These are phyloP conservation scores for Timema cristinae DNA, from an alignment of 2,888 invertebrate genomes.

Conservation along the genomic window DNA sequence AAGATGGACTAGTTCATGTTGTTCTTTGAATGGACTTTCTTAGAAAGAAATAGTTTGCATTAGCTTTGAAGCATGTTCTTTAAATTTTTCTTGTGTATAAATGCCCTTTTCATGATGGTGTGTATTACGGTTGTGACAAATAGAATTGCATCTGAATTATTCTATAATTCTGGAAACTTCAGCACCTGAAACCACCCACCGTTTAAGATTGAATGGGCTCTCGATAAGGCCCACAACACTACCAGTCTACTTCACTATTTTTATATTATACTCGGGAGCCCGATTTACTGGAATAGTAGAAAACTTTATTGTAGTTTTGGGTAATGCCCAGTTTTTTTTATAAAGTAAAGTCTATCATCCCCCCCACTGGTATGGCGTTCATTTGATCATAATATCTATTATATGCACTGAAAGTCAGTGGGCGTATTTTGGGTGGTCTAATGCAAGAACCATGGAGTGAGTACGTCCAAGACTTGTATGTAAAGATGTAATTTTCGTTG, in stretches of 20 bases:
- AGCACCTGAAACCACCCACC: conserved; percentile 8
- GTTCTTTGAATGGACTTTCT: neutral
- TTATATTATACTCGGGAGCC: neutral
- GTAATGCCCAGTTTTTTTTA: neutral
- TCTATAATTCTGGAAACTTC: conserved; percentile 2
- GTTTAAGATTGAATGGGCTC: neutral
- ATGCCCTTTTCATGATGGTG: conserved; percentile 3
- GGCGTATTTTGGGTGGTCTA: neutral
- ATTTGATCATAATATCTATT: neutral
- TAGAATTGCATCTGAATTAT: neutral
- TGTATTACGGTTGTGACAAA: neutral
- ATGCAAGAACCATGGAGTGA: neutral
- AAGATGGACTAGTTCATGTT: neutral
- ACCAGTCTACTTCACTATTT: neutral
- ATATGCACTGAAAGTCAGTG: neutral
- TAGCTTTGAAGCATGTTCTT: neutral
- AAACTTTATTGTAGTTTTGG: neutral
- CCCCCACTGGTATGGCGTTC: neutral
- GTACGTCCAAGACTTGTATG: too few relatives aligned
- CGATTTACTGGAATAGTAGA: neutral
- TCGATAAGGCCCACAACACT: neutral
- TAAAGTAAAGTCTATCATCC: neutral
- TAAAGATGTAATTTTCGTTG: too few relatives aligned
- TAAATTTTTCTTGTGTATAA: neutral
- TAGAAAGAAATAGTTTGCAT: conserved; percentile 2